Evolutionary conservation across 1,140 invertebrate species (phyloP), one percentile per base, ranked within the genome.

Genomic region (Sarcophaga peregrina): DNA sequence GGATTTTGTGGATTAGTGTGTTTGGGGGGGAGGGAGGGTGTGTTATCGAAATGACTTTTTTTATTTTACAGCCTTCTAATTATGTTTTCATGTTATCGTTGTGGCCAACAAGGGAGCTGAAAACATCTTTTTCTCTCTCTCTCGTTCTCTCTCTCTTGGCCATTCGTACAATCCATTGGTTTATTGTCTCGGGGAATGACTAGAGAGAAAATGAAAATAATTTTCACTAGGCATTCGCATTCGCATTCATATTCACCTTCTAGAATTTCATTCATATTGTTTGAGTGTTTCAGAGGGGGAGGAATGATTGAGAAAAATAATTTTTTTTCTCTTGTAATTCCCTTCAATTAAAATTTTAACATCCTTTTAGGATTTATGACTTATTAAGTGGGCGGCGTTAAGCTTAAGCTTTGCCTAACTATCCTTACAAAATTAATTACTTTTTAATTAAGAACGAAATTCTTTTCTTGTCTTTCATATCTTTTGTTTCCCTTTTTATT

Each of bases 361-460:
- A 78, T 78, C 47, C 75, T 78, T 78, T 4, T 50, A 50, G 75
- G 48, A 50, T 78, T 78, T 78, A 50, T 52, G 47, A 78, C 75
- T 25, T 78, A 37, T 37, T 37, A 78, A 78, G 75, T 37, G 20
- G 20, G 75, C 13, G 20, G 20, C 48, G 47, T 78, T 78, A 50
- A 48, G 74, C 46, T 76, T 76, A 76, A 76, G 74, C 46, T 48
- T 11, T 48, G n/a, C 25, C 50, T 78, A 78, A 78, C 47, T 25
- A 78, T 78, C 9, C 75, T 78, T 78, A 52, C n/a, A 17, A 78
- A 78, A 78, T 78, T 78, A 78, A 78, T 78, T 78, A 52, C 6
- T 20, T 78, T 47, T 78, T 78, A 78, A 78, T 78, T 78, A 78
- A 47, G 1, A 52, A 78, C 50, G 48, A 78, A 50, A 78, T 78